Conservation (phyloP, 2,888 invertebrate genomes). For the Dioctria rufipes region DNA sequence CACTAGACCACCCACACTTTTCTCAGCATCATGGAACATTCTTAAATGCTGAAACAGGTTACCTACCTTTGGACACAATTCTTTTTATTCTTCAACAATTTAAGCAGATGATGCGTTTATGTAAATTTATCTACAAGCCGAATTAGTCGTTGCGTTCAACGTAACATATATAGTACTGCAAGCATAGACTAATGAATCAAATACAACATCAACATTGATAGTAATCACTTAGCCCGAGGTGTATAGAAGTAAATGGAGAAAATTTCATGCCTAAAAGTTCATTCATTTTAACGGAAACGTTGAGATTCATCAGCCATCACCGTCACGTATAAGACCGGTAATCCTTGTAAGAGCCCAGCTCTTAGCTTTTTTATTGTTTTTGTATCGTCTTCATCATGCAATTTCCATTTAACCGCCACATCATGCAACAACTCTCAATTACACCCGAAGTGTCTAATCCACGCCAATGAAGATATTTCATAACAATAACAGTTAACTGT, state of each 20-base stretch:
- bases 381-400: slow-evolving; percentile 16
- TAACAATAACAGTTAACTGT: slow-evolving; percentile 1
- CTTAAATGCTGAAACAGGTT: no score
- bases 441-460: not conserved
- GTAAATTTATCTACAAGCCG: no score
- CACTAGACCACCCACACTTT: no score
- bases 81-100: no score
- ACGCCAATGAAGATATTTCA: not conserved
- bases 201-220: slow-evolving; percentile 16
- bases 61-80: no score
- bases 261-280: slow-evolving; percentile 19
- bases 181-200: not conserved
- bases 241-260: not conserved
- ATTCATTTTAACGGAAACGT: slow-evolving; percentile 28
- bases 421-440: slow-evolving; percentile 17
- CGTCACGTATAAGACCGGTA: slow-evolving; percentile 24
- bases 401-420: not conserved
- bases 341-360: not conserved
- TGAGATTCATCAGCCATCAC: slow-evolving; percentile 25
- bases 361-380: no score
- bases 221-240: slow-evolving; percentile 20
- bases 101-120: no score
- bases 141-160: no score
- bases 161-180: no score
- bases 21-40: no score